These are phyloP conservation scores for Karalla daura DNA, from an alignment of 2,797 vertebrate species.

Conservation along the genomic window DNA sequence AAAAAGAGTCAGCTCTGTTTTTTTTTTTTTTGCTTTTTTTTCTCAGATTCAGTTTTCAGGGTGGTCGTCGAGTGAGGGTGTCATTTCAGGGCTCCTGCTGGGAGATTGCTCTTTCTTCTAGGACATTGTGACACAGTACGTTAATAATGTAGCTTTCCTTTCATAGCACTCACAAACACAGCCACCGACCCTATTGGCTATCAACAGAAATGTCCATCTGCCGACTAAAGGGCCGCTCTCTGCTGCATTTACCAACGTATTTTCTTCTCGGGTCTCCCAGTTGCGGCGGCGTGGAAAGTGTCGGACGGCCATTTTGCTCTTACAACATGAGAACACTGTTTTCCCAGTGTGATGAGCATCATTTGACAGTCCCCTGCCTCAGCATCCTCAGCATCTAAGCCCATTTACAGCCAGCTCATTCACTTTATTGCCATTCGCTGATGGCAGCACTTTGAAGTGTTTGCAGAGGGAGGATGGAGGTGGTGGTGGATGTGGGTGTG, in stretches of 20 bases:
- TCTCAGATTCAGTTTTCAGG: constrained; percentile 59
- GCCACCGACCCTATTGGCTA: constrained; percentile 50
- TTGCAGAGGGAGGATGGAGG: constrained; percentile 42
- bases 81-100: constrained; percentile 68
- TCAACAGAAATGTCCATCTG: constrained; percentile 56
- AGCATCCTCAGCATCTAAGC: constrained; percentile 55
- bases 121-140: constrained; percentile 54
- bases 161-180: constrained; percentile 39
- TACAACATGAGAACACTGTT: constrained; percentile 36
- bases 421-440: constrained; percentile 71
- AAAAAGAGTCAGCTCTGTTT: constrained; percentile 42
- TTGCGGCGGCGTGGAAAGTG: constrained; percentile 14
- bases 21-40: too few species aligned
- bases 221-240: constrained; percentile 32
- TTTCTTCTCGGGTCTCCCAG: constrained; percentile 6
- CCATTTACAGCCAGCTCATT: constrained; percentile 68
- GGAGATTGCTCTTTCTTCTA: constrained; percentile 62
- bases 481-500: not conserved
- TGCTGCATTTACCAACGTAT: constrained; percentile 11
- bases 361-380: constrained; percentile 70
- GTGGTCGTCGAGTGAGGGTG: constrained; percentile 56
- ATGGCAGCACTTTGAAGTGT: constrained; percentile 78
- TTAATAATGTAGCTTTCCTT: constrained; percentile 60
- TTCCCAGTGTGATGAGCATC: constrained; percentile 63
- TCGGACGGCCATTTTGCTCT: constrained; percentile 41